Percentiles rank a stretch among this genome's conserved stretches.
Conservation (phyloP, 2,888 invertebrate species). For the Blastobasis lacticolella region DNA sequence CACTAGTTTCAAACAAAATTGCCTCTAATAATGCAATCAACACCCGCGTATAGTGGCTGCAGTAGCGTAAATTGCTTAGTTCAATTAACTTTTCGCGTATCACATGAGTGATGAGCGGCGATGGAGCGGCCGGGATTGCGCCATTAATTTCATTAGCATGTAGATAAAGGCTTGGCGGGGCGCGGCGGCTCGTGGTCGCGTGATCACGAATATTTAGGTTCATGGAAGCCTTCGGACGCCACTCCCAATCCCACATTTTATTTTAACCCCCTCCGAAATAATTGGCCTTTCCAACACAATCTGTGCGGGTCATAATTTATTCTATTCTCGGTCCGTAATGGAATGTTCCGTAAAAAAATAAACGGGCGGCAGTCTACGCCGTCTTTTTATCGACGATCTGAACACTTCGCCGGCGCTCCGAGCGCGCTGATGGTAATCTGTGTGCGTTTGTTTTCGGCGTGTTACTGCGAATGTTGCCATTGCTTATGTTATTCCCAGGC, state of each 20-base stretch:
- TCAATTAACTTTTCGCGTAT: neutral
- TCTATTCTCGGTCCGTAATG: constrained; percentile 7
- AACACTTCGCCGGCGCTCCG: constrained; percentile 12
- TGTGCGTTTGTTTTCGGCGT: constrained; percentile 21
- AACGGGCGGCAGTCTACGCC: constrained; percentile 4
- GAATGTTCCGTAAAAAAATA: neutral
- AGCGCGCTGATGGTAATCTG: constrained; percentile 18
- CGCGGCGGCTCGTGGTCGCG: constrained; percentile 46
- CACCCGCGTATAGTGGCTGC: too few species aligned
- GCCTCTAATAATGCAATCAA: too few species aligned
- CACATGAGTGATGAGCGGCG: neutral
- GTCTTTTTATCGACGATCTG: constrained; percentile 11
- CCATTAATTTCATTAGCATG: constrained; percentile 38
- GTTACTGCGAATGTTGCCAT: constrained; percentile 42
- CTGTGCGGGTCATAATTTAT: constrained; percentile 19
- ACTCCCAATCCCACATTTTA: constrained; percentile 35
- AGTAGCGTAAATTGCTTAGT: too few species aligned
- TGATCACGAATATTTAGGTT: constrained; percentile 60
- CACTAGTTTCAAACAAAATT: too few species aligned
- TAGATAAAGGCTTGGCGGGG: constrained; percentile 48
- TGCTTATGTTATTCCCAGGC: constrained; percentile 45
- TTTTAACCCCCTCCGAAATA: constrained; percentile 26
- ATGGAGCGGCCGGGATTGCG: neutral
- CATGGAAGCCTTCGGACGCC: constrained; percentile 33
- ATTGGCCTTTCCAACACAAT: constrained; percentile 22